Conservation (phyloP, 2,113 vertebrate species). For the Taurulus bubalis region DNA sequence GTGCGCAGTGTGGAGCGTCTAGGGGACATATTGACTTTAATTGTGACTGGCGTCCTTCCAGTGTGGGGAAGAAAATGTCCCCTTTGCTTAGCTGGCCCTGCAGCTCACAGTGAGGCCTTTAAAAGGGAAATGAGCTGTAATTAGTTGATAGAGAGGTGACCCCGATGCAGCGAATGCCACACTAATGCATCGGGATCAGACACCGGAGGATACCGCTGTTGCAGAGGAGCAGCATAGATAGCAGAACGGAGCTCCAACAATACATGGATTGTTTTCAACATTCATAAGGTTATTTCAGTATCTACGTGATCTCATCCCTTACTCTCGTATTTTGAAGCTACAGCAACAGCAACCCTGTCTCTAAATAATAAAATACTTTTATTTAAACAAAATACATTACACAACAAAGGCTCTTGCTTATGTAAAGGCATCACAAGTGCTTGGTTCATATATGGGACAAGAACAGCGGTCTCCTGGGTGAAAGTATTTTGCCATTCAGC, state of each 20-base stretch:
- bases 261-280: slow-evolving; percentile 12
- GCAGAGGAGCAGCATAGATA: background rate
- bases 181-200: slow-evolving; percentile 30
- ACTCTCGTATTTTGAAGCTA: background rate
- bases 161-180: slow-evolving; percentile 51
- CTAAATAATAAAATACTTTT: too few species aligned
- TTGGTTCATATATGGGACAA: too few species aligned
- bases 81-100: slow-evolving; percentile 48
- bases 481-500: too few species aligned
- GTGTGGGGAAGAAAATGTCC: slow-evolving; percentile 54
- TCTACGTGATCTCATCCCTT: background rate
- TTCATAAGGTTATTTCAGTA: slow-evolving; percentile 6
- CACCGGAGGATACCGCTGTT: slow-evolving; percentile 34
- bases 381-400: too few species aligned
- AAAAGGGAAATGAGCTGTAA: slow-evolving; percentile 70
- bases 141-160: slow-evolving; percentile 73
- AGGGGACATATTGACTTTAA: slow-evolving; percentile 69
- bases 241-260: background rate
- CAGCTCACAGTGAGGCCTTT: slow-evolving; percentile 55
- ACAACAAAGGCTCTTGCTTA: too few species aligned
- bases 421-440: too few species aligned
- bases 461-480: too few species aligned
- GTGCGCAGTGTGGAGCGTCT: slow-evolving; percentile 44
- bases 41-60: slow-evolving; percentile 71
- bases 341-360: background rate